Percentiles rank a stretch among this genome's conserved stretches.
These are phyloP conservation scores for Ariopsis seemanni DNA, from an alignment of 2,113 vertebrate genomes.

Conservation along the genomic window DNA sequence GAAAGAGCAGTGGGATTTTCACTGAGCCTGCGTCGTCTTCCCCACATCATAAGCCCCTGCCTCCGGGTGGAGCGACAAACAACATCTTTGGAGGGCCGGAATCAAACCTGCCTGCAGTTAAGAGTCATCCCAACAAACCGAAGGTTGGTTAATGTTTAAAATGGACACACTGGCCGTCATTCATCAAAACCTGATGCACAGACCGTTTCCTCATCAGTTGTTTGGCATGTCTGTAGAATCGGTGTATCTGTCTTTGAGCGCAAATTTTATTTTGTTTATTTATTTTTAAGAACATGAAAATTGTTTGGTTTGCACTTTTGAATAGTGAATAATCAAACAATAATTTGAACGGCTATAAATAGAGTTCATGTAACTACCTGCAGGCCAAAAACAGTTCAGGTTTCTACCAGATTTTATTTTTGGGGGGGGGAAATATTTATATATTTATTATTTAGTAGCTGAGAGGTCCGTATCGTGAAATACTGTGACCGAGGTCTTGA, in stretches of 20 bases:
- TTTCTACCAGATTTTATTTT: neutral
- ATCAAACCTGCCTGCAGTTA: slow-evolving; percentile 44
- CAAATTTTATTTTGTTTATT: neutral
- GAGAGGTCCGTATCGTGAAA: too few species aligned
- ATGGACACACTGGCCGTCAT: neutral
- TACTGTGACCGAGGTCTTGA: too few species aligned
- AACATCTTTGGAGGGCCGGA: slow-evolving; percentile 74
- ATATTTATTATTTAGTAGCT: too few species aligned
- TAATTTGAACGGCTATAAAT: neutral
- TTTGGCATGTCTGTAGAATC: neutral
- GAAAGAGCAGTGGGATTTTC: slow-evolving; percentile 87
- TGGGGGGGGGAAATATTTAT: too few species aligned
- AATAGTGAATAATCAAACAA: neutral
- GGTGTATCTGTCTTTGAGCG: neutral
- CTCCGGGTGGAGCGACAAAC: slow-evolving; percentile 77
- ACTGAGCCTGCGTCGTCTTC: slow-evolving; percentile 71
- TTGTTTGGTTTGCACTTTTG: neutral
- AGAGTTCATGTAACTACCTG: neutral
- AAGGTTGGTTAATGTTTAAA: slow-evolving; percentile 75
- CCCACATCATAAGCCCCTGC: slow-evolving; percentile 69
- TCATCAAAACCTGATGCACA: neutral
- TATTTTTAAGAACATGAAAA: neutral
- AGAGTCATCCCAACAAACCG: slow-evolving; percentile 89
- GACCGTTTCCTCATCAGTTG: neutral
- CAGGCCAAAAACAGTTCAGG: neutral